Base-by-base conservation (phyloP, 2,113 vertebrate species). In the Ptychochromis oligacanthus region DNA sequence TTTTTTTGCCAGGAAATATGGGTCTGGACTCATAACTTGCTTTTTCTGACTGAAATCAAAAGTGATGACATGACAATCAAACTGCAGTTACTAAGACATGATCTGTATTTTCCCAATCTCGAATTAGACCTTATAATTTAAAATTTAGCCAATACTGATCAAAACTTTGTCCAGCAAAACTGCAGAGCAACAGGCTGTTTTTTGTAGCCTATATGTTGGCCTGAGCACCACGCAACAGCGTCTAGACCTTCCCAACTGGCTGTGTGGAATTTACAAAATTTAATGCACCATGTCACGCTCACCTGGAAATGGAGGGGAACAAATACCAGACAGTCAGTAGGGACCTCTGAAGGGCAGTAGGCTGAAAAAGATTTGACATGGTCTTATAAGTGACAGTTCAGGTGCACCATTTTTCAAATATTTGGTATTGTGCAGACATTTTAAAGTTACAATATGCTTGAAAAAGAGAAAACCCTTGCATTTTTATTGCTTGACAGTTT, bases 261-360 rank as follows among this genome's bases (percentile, higher is more conserved):
- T 46, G 22, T 5, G 54, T 88, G 84, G 83, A 89, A 89, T 93
- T 92, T 91, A 74, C 76, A 60, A 72, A 52, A 78, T 84, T 83
- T 76, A 79, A 72, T 56, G 56, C 62, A 38, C 10, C 75, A 40
- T 60, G 77, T 79, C 91, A 89, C 64, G 56, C 81, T 87, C 83
- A 93, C 80, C 90, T 87, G 82, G 56, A 82, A 4, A 72, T 54
- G 56, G 59, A 36, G 10, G 15, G 26, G 59, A 24, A 79, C 79
- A 90, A 87, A 93, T 87, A 86, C 4, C 81, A 89, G 58, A 12
- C n/a, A 9, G 85, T 79, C 88, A 77, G 79, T 0, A 0, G 83
- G 85, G 88, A 88, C 52, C 3, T 49, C 36, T 74, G 85, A 86
- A 89, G 82, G 77, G 70, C 87, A 78, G 18, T 0, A 1, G 57